Base-by-base conservation (phyloP, 2,888 invertebrate genomes). In the Mesorhabditis spiculigera region DNA sequence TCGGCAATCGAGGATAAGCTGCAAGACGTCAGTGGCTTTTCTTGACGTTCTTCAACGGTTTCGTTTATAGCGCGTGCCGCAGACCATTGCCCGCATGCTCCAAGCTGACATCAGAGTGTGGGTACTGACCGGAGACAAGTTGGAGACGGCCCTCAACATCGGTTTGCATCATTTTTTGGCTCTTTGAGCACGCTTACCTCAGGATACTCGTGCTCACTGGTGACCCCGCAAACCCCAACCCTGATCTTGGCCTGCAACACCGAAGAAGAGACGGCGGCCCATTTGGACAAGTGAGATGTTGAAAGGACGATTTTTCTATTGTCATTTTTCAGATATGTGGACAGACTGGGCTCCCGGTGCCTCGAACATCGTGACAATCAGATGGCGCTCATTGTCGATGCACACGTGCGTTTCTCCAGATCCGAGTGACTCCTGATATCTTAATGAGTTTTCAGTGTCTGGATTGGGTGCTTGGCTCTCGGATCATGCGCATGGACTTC, bases 61-160 rank as follows among this genome's bases (percentile, higher is more conserved):
- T 50, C 8, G 8, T 50, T 13, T 50, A 10, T 50, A 50, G 50
- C 50, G 50, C 5, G 97, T 98, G 65, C 95, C 95, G 4, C 95
- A 97, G 87, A 93, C 95, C 69, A 95, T 98, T 86, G 92, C 93
- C 44, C 90, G 93, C 45, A 89, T 97, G 63, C 89, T 94, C 67
- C 91, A 92, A 86, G 96, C 96, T 16, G 94, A 93, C 28, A 87
- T 76, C 65, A 67, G 69, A 10, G 90, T 97, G 76, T 97, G 97
- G 97, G 93, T 97, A 65, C 89, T 97, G 82, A 98, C 97, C 0
- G 97, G 97, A 3, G 97, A 98, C 88, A 97, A 97, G 87, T 95
- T 96, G 88, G 97, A 97, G 89, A 98, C 97, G 41, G 97, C 97
- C 80, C 95, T 97, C 83, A 98, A 98, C 88, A 97, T 76, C 45